phyloP scores from a whole-genome alignment of 1,140 invertebrate species.

The Proales similis region DNA sequence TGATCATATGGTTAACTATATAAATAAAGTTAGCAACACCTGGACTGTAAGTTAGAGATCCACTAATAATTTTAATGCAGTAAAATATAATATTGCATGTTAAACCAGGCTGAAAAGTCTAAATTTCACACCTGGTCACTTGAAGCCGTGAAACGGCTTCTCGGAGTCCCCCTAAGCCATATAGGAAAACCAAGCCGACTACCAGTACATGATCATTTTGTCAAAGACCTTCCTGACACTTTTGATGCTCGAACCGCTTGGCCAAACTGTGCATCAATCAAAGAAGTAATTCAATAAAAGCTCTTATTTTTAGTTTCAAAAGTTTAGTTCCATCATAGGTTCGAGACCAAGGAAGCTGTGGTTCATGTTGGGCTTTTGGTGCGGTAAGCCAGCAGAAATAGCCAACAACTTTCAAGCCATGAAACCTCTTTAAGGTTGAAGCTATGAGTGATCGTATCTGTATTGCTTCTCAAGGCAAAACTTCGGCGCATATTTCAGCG shows the following conservation, averaged over 20 bases:
- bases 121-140: conserved; percentile 35
- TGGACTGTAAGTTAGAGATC: conserved; percentile 15
- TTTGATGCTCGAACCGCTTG: conserved; percentile 74
- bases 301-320: too few species aligned
- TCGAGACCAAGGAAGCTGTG: conserved; percentile 38
- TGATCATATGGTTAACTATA: conserved; percentile 25
- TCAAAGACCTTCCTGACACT: conserved; percentile 61
- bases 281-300: conserved; percentile 35
- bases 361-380: conserved; percentile 66
- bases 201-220: conserved; percentile 3
- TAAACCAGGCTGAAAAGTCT: conserved; percentile 3
- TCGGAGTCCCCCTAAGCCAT: conserved; percentile 7
- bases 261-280: conserved; percentile 62
- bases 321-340: too few species aligned
- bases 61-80: neutral
- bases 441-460: conserved; percentile 79
- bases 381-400: too few species aligned
- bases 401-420: too few species aligned
- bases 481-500: conserved; percentile 70
- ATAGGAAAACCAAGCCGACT: conserved; percentile 15
- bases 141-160: conserved; percentile 23
- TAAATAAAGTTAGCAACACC: conserved; percentile 10
- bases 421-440: too few species aligned
- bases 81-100: neutral
- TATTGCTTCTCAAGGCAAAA: conserved; percentile 68